phyloP scores from a whole-genome alignment of 1,140 invertebrate genomes.

The Bombus soroeensis region DNA sequence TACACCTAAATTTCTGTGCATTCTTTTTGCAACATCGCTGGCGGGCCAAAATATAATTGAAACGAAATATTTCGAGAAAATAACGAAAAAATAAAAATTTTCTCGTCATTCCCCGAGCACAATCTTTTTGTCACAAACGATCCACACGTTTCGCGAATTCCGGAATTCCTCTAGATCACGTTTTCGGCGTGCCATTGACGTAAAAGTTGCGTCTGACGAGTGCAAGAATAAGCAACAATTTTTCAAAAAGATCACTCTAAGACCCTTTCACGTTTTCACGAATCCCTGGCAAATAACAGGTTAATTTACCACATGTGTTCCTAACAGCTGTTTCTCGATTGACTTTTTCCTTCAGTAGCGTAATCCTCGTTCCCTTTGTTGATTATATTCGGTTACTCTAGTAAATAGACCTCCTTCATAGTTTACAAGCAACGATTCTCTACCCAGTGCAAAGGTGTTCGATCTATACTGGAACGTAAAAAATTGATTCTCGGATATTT shows the following conservation, averaged over 20 bases:
- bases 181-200: not conserved
- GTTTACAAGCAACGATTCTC: too few relatives aligned
- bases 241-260: not conserved
- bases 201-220: not conserved
- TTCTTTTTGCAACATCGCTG: too few relatives aligned
- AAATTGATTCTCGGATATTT: not conserved
- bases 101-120: not conserved
- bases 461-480: not conserved
- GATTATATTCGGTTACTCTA: not conserved
- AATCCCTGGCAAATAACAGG: not conserved
- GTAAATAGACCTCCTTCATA: not conserved
- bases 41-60: too few relatives aligned
- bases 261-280: not conserved
- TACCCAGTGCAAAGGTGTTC: not conserved
- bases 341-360: not conserved
- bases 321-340: not conserved
- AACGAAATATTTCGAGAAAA: too few relatives aligned
- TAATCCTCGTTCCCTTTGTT: not conserved
- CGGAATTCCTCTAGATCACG: not conserved
- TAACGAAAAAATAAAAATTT: not conserved
- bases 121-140: not conserved
- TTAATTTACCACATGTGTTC: not conserved
- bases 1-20: too few relatives aligned
- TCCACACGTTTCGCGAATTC: not conserved
- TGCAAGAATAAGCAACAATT: not conserved